A percentile compares a stretch with the other conserved stretches of the same genome.
Conservation (phyloP, 2,113 vertebrate species). For the Tyto alba region DNA sequence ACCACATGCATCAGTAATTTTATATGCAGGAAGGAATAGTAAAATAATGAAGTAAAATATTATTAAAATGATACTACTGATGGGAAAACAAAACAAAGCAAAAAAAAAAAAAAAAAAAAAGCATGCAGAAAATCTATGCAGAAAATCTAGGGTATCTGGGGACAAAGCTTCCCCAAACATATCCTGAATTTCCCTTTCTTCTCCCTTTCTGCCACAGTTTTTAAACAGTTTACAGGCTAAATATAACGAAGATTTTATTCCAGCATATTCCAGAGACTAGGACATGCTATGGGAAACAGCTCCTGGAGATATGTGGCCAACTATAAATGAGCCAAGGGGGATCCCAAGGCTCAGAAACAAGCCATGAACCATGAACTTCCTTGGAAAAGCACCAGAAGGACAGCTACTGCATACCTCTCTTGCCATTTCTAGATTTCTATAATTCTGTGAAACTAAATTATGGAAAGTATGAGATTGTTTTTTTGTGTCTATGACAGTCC, state of each 20-base stretch:
- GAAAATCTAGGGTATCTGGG: not conserved
- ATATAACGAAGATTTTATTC: not conserved
- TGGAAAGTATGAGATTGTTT: not conserved
- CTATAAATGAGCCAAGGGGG: not conserved
- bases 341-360: not conserved
- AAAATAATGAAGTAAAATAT: conserved; percentile 48
- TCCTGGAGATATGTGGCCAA: not conserved
- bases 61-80: conserved; percentile 11
- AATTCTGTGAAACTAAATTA: not conserved
- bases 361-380: not conserved
- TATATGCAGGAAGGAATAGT: conserved; percentile 4
- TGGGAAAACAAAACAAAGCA: not conserved
- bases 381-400: not conserved
- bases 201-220: not conserved
- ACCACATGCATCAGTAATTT: conserved; percentile 32
- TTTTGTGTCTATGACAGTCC: not conserved
- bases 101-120: not conserved
- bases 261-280: not conserved
- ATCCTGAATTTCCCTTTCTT: not conserved
- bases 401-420: not conserved
- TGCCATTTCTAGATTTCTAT: not conserved
- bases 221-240: not conserved
- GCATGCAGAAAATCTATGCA: too few relatives aligned
- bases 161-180: not conserved
- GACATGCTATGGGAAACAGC: not conserved